phyloP scores from a whole-genome alignment of 2,113 vertebrate species.

The Solea solea region DNA sequence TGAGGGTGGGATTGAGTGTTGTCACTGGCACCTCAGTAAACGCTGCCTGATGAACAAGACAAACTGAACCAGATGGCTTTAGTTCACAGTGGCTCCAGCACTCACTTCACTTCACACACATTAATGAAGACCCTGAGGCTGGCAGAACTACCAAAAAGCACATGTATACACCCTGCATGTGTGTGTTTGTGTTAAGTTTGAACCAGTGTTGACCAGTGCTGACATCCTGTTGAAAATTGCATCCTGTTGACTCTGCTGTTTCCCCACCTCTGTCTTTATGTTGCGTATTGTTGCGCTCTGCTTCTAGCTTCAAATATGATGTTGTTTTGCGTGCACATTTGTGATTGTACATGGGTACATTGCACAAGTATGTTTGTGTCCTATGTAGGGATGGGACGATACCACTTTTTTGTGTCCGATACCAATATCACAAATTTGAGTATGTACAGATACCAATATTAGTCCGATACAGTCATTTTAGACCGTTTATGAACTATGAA shows the following conservation, averaged over 20 bases:
- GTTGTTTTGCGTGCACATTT: slow-evolving; percentile 11
- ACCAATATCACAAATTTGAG: too few relatives aligned
- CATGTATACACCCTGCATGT: slow-evolving; percentile 14
- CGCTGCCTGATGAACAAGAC: slow-evolving; percentile 57
- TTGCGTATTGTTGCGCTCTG: slow-evolving; percentile 16
- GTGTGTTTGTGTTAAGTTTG: slow-evolving; percentile 17
- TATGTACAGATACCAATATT: too few relatives aligned
- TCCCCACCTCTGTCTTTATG: slow-evolving; percentile 37
- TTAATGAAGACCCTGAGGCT: slow-evolving; percentile 71
- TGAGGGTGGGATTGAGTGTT: slow-evolving; percentile 18
- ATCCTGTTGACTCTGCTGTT: slow-evolving; percentile 72
- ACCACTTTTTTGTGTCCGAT: too few relatives aligned
- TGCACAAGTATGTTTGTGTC: slow-evolving; percentile 29
- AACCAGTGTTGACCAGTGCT: slow-evolving; percentile 42
- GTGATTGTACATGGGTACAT: slow-evolving; percentile 1
- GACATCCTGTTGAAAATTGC: slow-evolving; percentile 71
- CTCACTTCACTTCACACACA: slow-evolving; percentile 53
- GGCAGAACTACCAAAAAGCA: slow-evolving; percentile 44
- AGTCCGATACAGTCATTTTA: too few relatives aligned
- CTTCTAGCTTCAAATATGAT: slow-evolving; percentile 13
- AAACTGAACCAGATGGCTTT: slow-evolving; percentile 75
- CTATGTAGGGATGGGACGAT: slow-evolving; percentile 35
- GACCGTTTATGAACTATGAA: too few relatives aligned
- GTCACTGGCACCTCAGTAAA: slow-evolving; percentile 66
- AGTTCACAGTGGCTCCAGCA: slow-evolving; percentile 52